Percentiles rank a stretch among this genome's conserved stretches.
These are phyloP conservation scores for Gallinago stenura DNA, from an alignment of 2,797 vertebrate species.

Conservation along the genomic window DNA sequence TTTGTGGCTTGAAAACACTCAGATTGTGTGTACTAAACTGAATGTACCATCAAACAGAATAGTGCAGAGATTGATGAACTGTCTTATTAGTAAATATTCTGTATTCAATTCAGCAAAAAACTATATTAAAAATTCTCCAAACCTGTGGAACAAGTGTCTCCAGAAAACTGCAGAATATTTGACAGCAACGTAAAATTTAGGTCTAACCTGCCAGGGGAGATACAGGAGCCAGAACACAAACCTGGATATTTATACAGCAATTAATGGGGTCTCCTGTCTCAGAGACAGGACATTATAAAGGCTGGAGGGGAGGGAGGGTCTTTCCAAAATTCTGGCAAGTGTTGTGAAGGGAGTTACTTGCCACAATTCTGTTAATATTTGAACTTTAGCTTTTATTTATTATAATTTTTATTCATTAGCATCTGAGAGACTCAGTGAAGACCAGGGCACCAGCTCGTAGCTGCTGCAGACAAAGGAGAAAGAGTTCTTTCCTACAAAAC, in stretches of 20 bases:
- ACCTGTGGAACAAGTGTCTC: not conserved
- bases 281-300: not conserved
- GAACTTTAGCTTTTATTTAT: not conserved
- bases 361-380: not conserved
- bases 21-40: not conserved
- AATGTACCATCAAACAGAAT: not conserved
- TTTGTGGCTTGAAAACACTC: not conserved
- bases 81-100: not conserved
- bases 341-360: not conserved
- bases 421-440: not conserved
- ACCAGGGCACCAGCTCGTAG: not conserved
- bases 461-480: not conserved
- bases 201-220: not conserved
- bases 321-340: not conserved
- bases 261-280: not conserved
- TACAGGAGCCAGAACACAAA: not conserved
- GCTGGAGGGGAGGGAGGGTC: not conserved
- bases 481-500: not conserved
- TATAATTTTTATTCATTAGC: not conserved
- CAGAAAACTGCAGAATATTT: not conserved
- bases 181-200: not conserved
- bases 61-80: not conserved
- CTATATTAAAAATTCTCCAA: not conserved
- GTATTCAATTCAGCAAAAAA: not conserved
- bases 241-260: not conserved